phyloP scores from a whole-genome alignment of 1,140 invertebrate species.

The Leptinotarsa texana region DNA sequence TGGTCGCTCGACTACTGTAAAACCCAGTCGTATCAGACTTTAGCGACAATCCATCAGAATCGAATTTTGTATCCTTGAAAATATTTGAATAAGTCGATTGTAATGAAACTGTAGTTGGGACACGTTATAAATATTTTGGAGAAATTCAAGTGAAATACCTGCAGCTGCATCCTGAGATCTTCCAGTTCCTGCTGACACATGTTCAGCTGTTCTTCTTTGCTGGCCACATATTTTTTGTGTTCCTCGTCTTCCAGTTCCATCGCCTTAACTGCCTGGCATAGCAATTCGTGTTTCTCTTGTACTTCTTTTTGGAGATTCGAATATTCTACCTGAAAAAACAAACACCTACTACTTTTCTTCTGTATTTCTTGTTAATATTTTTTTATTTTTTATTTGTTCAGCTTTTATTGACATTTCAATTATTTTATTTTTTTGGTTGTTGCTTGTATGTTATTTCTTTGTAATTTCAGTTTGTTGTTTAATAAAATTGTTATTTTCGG shows the following conservation, averaged over 20 bases:
- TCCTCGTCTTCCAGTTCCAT: slow-evolving; percentile 64
- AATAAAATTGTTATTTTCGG: no score
- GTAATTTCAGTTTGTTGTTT: no score
- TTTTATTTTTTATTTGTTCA: no score
- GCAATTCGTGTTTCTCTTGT: slow-evolving; percentile 78
- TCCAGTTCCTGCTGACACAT: slow-evolving; percentile 51
- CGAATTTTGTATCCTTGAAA: slow-evolving; percentile 38
- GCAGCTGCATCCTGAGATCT: slow-evolving; percentile 48
- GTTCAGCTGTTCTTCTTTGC: slow-evolving; percentile 49
- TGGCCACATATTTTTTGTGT: slow-evolving; percentile 45
- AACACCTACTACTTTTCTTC: no score
- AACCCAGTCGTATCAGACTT: slow-evolving; percentile 32
- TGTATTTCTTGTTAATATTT: no score
- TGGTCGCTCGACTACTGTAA: slow-evolving; percentile 24
- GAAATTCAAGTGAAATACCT: slow-evolving; percentile 30
- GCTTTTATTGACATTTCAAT: no score
- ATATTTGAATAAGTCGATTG: neutral
- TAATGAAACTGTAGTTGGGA: no score
- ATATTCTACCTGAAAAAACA: slow-evolving; percentile 67
- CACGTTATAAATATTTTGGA: neutral
- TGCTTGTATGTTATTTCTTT: no score
- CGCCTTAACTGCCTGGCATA: slow-evolving; percentile 80
- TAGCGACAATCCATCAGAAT: slow-evolving; percentile 31
- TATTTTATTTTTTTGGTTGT: no score
- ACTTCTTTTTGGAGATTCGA: slow-evolving; percentile 79